Base-by-base conservation (phyloP, 2,797 vertebrate genomes). In the Salarias fasciatus region DNA sequence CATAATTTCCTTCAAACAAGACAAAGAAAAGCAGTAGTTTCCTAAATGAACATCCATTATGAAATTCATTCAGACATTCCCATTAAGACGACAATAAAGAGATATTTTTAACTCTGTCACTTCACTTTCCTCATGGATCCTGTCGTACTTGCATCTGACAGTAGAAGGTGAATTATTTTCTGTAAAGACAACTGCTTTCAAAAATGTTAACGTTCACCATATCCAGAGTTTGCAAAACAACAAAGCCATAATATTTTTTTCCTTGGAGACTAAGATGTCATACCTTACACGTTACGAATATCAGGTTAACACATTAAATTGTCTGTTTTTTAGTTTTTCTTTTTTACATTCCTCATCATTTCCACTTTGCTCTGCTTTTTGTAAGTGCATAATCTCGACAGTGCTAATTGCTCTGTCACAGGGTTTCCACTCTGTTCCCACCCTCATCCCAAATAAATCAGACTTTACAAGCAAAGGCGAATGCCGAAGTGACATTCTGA, bases 371-470 rank as follows among this genome's bases (percentile, higher is more conserved):
- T 50, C 46, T 52, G 30, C 10, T 29, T 50, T 38, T 60, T 36
- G 13, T 36, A 48, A 49, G 53, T 67, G 43, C 37, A 59, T 33
- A 64, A 55, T 46, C 35, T 59, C 14, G 0, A 41, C 44, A 47
- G 76, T 72, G 83, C 58, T 90, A 91, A 91, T 86, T 91, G 79
- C 75, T 65, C 63, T 86, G 81, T 88, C 86, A 84, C 36, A 50
- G 24, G 49, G 52, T 80, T 79, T 84, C 69, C 66, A 80, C 51
- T 71, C 41, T 68, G 55, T 89, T 77, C 68, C 61, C 69, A 80
- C 73, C 71, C 60, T 77, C 46, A 10, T 72, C 40, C 64, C 49
- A 78, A 80, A 85, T 82, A 80, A 85, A 77, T 72, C 68, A 51
- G 66, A 59, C 67, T 83, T 72, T 63, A 64, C 75, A 45, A 63